Evolutionary conservation across 2,888 invertebrate genomes (phyloP), one percentile per base, ranked within the genome.

Genomic region (Spicauda simplicius): DNA sequence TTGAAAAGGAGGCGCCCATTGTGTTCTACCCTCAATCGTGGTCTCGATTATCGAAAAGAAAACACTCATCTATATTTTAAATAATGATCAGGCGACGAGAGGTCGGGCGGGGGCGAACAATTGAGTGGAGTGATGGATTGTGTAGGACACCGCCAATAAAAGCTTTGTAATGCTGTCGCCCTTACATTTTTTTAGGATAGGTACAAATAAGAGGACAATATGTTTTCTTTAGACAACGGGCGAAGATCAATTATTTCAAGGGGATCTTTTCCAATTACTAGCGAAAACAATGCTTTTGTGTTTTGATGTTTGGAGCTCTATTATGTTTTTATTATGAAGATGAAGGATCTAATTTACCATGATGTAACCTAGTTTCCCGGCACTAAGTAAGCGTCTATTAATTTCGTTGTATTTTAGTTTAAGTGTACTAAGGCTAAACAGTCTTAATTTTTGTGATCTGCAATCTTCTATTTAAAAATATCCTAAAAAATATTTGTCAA

Each of bases 41-140:
- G 86, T 85, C 90, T 89, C 91, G 92, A 92, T 93, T 92, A 92
- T 93, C 89, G 92, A 80, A 91, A 92, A 91, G 92, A 93, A 93
- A 93, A 92, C 92, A 91, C 91, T 88, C 91, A 91, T 93, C 91
- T 90, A 92, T 93, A 91, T 92, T 93, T 92, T 91, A 92, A 93
- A 93, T 91, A 92, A 93, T 91, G 92, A 92, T 92, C 91, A 87
- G 79, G 85, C 84, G 75, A 80, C 79, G 69, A 74, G 73, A 76
- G 80, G 79, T 77, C 74, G 74, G 67, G 48, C 70, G 66, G 60
- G 78, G 77, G 83, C 84, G 84, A 83, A 89, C 88, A 88, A 86
- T 86, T 72, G 81, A 78, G 83, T 91, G 90, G 83, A 79, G 83
- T 91, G 91, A 91, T 91, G 89, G 85, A 92, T 91, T 86, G 91